Percentiles rank a stretch among this genome's conserved stretches.
phyloP scores from a whole-genome alignment of 2,113 vertebrate genomes.

The Aptenodytes forsteri region DNA sequence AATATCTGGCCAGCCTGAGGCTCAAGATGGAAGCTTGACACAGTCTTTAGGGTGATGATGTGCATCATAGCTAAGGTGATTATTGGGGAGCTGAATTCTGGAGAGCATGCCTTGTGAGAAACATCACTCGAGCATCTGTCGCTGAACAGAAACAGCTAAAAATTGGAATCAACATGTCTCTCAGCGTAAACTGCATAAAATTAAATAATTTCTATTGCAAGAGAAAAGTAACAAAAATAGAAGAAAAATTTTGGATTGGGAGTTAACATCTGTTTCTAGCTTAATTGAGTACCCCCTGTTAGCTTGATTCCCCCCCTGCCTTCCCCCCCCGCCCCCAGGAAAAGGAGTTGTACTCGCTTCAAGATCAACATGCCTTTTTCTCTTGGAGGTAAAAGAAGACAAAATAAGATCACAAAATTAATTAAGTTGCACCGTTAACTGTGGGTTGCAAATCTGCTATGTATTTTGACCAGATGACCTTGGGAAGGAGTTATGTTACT shows the following conservation, averaged over 20 bases:
- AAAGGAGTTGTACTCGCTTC: neutral
- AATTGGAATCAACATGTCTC: accelerated
- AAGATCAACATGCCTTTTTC: neutral
- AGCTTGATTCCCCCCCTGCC: neutral
- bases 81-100: neutral
- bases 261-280: neutral
- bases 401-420: neutral
- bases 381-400: neutral
- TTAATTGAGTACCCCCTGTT: neutral
- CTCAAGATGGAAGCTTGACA: neutral
- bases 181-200: neutral
- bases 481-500: neutral
- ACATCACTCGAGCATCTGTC: neutral
- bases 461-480: neutral
- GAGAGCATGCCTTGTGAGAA: neutral
- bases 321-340: neutral
- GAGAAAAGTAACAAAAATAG: neutral
- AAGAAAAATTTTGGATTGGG: neutral
- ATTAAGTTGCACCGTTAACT: neutral
- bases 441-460: neutral
- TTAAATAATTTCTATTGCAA: neutral
- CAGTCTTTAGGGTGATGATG: accelerated
- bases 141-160: neutral
- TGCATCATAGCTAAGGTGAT: neutral
- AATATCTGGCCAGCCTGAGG: neutral